Evolutionary conservation across 1,140 invertebrate genomes (phyloP), one percentile per base, ranked within the genome.

Genomic region (Gryon sp.): DNA sequence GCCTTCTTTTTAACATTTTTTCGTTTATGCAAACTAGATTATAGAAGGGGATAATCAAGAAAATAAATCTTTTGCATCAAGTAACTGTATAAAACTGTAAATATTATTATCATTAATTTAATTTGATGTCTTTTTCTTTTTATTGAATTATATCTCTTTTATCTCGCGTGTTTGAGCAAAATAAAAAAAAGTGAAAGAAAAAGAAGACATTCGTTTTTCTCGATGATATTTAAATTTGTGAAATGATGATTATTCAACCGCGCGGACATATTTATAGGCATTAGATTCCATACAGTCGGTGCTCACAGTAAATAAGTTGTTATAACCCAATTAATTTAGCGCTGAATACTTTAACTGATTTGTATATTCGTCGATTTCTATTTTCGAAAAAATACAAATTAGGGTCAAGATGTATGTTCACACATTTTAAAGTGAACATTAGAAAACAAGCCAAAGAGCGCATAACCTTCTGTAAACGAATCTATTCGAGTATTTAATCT

Each of bases 11-110:
- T 52, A 22, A 9, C 9, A 34, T 43, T 60, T 59, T 75, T 75
- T 66, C 18, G 22, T 57, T 75, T 75, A 66, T 66, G 70, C 70
- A 66, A 53, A 75, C 70, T 75, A 75, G 62, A 60, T 66, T 75
- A 75, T 62, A 60, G 60, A 66, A 41, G 15, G 14, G 62, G 43
- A 74, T 74, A 60, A 74, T 66, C 26, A 66, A 38, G 14, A 2
- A 26, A 55, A 60, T 60, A 65, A 65, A 66, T 68, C 32, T 53
- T 30, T 43, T 14, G 53, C 11, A 52, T 50, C 53, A 55, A 62
- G 45, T 55, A 52, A 24, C 53, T 30, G 19, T 60, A 53, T 9
- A 55, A 60, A 55, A 36, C 15, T 52, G 60, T 74, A 74, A 63
- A 73, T 63, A 57, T 73, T 73, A 48, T 52, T 50, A 50, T 57